Evolutionary conservation across 2,888 invertebrate species (phyloP).

Genomic region (Morpho helenor): DNA sequence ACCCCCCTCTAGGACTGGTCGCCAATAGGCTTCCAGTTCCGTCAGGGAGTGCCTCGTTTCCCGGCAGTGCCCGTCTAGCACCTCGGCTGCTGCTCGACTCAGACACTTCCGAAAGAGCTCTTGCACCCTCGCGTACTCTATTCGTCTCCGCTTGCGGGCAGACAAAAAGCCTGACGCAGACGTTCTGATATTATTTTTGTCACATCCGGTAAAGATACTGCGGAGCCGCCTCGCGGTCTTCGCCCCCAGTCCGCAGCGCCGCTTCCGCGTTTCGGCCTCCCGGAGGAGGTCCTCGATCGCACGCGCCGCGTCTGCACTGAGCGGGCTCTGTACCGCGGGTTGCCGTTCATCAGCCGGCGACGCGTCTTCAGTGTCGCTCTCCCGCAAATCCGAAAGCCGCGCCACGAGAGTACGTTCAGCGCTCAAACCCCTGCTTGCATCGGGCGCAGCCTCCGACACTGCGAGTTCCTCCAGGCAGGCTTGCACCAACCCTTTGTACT

Average conservation of each 20-base stretch:
- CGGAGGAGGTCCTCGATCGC: constrained; percentile 4
- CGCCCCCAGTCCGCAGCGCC: constrained; percentile 2
- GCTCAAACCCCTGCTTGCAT: background rate
- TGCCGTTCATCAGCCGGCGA: background rate
- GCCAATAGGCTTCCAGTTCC: too few species aligned
- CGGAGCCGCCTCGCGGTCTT: constrained; percentile 7
- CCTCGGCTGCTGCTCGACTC: constrained; percentile 22
- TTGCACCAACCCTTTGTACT: too few species aligned
- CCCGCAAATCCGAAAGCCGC: too few species aligned
- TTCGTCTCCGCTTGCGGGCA: constrained; percentile 11
- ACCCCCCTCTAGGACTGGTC: too few species aligned
- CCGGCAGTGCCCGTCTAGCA: too few species aligned
- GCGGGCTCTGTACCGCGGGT: background rate
- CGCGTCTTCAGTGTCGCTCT: background rate
- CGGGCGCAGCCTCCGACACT: too few species aligned
- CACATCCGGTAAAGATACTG: background rate
- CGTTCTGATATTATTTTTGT: background rate
- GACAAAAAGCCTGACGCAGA: constrained; percentile 3
- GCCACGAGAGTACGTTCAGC: background rate
- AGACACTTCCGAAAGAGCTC: constrained; percentile 22
- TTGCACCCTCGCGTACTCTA: constrained; percentile 27
- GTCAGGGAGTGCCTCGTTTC: too few species aligned
- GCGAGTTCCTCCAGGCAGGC: too few species aligned
- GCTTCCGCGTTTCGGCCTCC: constrained; percentile 4
- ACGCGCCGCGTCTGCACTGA: background rate